Percentiles rank a stretch among this genome's conserved stretches.
Conservation (phyloP, 2,797 vertebrate species). For the Oreortyx pictus region DNA sequence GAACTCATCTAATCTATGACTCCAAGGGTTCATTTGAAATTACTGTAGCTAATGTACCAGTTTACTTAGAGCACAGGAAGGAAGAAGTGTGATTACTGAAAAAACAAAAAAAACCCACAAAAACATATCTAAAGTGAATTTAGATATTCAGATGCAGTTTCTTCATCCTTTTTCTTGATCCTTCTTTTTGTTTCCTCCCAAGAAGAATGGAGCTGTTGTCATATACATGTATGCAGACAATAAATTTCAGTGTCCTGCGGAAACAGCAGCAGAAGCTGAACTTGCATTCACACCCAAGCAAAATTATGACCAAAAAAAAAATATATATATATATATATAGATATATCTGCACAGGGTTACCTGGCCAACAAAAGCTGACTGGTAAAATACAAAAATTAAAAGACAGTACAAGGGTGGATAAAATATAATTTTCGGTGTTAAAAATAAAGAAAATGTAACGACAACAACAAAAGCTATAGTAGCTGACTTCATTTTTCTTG, state of each 20-base stretch:
- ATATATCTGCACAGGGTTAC: neutral
- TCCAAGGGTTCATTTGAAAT: neutral
- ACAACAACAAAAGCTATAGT: neutral
- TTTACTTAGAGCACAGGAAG: neutral
- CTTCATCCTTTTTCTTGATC: neutral
- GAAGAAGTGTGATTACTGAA: accelerated
- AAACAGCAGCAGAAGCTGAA: neutral
- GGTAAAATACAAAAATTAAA: neutral
- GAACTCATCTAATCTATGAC: neutral
- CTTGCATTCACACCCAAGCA: neutral
- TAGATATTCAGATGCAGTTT: neutral
- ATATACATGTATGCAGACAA: neutral
- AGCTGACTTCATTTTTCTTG: neutral
- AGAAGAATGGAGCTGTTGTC: neutral
- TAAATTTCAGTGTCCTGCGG: neutral
- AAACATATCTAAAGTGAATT: neutral
- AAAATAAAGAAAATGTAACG: neutral
- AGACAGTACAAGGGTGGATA: neutral
- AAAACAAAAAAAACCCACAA: neutral
- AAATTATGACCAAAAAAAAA: neutral
- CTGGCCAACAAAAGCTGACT: neutral
- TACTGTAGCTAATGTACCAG: neutral
- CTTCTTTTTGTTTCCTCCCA: neutral
- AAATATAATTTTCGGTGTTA: neutral
- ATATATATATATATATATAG: neutral